phyloP scores from a whole-genome alignment of 2,113 vertebrate genomes.

The Rhinolophus ferrumequinum region DNA sequence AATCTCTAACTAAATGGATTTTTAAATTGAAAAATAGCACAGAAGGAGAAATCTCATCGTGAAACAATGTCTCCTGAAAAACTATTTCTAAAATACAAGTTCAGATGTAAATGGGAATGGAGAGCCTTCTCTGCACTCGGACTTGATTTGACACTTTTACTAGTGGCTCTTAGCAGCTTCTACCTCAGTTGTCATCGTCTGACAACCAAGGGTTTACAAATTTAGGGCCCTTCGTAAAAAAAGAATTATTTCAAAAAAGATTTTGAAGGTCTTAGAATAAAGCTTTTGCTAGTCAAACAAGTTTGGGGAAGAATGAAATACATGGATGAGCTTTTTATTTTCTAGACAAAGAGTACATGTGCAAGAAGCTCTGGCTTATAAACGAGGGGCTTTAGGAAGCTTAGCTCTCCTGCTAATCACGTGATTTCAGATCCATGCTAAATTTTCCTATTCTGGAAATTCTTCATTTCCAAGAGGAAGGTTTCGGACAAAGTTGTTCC shows the following conservation, averaged over 20 bases:
- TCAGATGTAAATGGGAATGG: slow-evolving; percentile 28
- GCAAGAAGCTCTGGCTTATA: background rate
- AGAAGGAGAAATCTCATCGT: background rate
- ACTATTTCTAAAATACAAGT: background rate
- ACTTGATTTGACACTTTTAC: slow-evolving; percentile 57
- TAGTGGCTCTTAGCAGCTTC: slow-evolving; percentile 25
- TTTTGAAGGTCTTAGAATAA: slow-evolving; percentile 13
- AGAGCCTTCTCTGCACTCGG: background rate
- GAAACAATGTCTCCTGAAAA: background rate
- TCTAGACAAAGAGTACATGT: background rate
- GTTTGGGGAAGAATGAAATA: background rate
- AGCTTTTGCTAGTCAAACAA: slow-evolving; percentile 33
- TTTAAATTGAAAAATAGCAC: background rate
- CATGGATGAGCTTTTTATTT: background rate
- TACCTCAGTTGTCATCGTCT: slow-evolving; percentile 44
- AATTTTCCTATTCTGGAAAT: background rate
- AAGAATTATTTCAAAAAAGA: slow-evolving; percentile 46
- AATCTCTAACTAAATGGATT: background rate
- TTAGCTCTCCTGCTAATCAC: background rate
- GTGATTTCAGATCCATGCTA: background rate
- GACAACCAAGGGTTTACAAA: slow-evolving; percentile 42
- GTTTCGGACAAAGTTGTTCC: background rate
- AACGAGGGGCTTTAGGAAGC: background rate
- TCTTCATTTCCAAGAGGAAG: background rate
- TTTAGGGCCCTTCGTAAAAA: slow-evolving; percentile 6